Conservation (phyloP, 2,797 vertebrate species). For the Peromyscus nudipes region DNA sequence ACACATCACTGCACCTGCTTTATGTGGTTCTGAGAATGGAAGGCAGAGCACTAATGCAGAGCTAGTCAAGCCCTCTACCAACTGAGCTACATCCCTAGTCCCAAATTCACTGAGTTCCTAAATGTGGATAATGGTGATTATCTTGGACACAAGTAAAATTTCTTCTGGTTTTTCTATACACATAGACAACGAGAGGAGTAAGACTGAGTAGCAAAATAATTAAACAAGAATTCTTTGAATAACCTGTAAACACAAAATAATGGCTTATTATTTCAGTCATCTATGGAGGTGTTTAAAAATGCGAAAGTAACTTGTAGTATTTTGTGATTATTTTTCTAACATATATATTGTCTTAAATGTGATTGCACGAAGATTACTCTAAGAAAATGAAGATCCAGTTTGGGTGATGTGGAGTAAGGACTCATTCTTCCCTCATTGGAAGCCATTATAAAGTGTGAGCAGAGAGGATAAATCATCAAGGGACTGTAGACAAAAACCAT, state of each 20-base stretch:
- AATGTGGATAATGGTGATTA: not conserved
- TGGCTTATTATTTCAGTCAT: not conserved
- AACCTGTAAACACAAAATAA: not conserved
- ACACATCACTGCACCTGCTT: not conserved
- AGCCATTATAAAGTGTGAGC: not conserved
- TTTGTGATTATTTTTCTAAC: not conserved
- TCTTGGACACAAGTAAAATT: slow-evolving; percentile 33
- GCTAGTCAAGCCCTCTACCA: not conserved
- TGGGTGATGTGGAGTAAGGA: not conserved
- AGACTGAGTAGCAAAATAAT: not conserved
- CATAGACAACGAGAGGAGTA: not conserved
- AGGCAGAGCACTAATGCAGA: too few relatives aligned
- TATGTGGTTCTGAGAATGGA: too few relatives aligned
- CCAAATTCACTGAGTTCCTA: slow-evolving; percentile 30
- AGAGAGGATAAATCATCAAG: not conserved
- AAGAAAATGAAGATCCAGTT: not conserved
- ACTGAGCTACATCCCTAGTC: not conserved
- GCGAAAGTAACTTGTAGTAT: not conserved
- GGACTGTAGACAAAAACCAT: not conserved
- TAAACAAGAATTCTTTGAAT: not conserved
- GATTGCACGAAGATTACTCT: not conserved
- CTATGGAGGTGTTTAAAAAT: not conserved
- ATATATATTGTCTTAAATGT: not conserved
- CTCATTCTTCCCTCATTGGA: not conserved
- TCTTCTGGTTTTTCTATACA: not conserved